Evolutionary conservation across 2,888 invertebrate genomes (phyloP).

Genomic region (Apodemia zela): DNA sequence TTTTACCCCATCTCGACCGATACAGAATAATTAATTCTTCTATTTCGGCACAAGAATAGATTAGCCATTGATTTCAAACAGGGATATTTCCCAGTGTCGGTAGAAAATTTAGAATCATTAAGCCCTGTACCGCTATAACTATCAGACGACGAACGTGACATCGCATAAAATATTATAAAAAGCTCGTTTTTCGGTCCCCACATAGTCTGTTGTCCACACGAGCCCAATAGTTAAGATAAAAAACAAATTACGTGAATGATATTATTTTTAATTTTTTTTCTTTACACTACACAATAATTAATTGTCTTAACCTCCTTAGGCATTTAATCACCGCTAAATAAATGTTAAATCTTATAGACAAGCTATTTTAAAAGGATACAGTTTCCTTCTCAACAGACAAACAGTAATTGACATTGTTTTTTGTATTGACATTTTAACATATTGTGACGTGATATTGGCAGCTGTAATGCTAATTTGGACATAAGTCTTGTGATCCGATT

Average conservation of each 20-base stretch:
- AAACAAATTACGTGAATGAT: not conserved
- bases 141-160: not conserved
- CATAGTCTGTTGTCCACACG: not conserved
- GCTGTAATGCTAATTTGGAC: too few relatives aligned
- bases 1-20: not conserved
- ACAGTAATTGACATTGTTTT: too few relatives aligned
- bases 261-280: not conserved
- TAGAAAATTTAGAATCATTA: not conserved
- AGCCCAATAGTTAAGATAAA: slow-evolving; percentile 9
- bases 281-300: too few relatives aligned
- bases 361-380: too few relatives aligned
- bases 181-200: slow-evolving; percentile 16
- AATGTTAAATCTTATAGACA: too few relatives aligned
- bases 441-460: too few relatives aligned
- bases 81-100: not conserved
- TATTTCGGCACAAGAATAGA: not conserved
- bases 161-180: slow-evolving; percentile 30
- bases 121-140: not conserved
- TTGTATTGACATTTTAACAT: too few relatives aligned
- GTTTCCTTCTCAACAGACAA: too few relatives aligned
- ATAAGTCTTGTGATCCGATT: too few relatives aligned
- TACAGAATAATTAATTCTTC: not conserved
- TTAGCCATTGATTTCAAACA: not conserved
- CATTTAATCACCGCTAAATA: too few relatives aligned
- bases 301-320: too few relatives aligned